Evolutionary conservation across 2,888 invertebrate genomes (phyloP).

Genomic region (Prosopocoilus inquinatus): DNA sequence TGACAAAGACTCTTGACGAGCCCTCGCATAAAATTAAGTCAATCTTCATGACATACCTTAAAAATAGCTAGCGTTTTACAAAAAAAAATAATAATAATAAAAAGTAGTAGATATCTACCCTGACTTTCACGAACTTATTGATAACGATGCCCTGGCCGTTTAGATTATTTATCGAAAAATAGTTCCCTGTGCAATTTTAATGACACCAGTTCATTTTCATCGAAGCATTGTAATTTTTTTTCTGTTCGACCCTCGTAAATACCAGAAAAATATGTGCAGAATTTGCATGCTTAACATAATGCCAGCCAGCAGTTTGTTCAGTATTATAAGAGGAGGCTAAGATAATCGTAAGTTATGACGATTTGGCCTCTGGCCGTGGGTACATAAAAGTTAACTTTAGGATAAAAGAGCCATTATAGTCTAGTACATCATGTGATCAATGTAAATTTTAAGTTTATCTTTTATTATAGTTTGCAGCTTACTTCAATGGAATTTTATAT

Average conservation of each 20-base stretch:
- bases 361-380: constrained; percentile 14
- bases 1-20: no score
- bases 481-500: constrained; percentile 1
- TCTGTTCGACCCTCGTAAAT: background rate
- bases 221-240: no score
- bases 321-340: constrained; percentile 13
- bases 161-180: no score
- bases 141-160: no score
- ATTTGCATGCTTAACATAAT: constrained; percentile 4
- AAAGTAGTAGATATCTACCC: no score
- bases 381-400: constrained; percentile 17
- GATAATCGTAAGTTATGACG: constrained; percentile 21
- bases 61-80: no score
- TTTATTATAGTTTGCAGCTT: constrained; percentile 2
- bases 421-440: constrained; percentile 14
- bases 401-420: constrained; percentile 16
- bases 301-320: constrained; percentile 8
- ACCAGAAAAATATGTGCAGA: constrained; percentile 9
- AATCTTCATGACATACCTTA: no score
- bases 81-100: no score
- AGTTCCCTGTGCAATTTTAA: no score
- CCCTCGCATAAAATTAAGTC: no score
- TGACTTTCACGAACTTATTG: no score
- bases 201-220: no score
- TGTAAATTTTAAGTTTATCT: constrained; percentile 11